A percentile compares a stretch with the other conserved stretches of the same genome.
Conservation (phyloP, 2,797 vertebrate species). For the Leucoraja ocellata region DNA sequence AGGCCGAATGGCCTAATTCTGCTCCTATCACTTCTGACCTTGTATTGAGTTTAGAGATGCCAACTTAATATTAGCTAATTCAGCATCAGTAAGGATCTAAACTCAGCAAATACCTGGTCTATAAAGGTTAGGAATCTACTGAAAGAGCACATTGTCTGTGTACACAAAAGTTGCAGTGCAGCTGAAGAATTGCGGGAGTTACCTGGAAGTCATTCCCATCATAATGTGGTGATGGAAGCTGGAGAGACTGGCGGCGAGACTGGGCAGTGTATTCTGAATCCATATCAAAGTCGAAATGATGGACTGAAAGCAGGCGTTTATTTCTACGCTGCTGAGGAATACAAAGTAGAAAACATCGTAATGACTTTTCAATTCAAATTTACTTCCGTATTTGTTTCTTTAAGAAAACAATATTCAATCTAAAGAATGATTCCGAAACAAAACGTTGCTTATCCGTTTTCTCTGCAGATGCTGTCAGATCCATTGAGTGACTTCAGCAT, state of each 20-base stretch:
- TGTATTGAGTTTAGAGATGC: background rate
- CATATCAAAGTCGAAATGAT: slow-evolving; percentile 69
- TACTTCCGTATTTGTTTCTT: background rate
- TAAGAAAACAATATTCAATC: background rate
- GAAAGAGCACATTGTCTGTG: too few species aligned
- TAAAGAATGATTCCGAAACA: too few species aligned
- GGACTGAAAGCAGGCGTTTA: slow-evolving; percentile 74
- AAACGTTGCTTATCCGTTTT: too few species aligned
- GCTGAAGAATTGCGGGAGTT: background rate
- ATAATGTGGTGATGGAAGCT: slow-evolving; percentile 52
- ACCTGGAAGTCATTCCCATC: slow-evolving; percentile 41
- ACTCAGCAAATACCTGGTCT: background rate
- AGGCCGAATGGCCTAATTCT: too few species aligned
- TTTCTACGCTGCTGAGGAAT: slow-evolving; percentile 64
- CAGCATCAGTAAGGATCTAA: background rate
- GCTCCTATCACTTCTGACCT: background rate
- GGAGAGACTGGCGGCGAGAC: slow-evolving; percentile 51
- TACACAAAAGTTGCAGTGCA: background rate
- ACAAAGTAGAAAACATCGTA: background rate
- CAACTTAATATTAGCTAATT: background rate
- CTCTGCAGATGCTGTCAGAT: too few species aligned
- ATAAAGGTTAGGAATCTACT: background rate
- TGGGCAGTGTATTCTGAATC: slow-evolving; percentile 59
- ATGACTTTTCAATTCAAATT: background rate
- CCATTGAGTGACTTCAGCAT: too few species aligned